Base-by-base conservation (phyloP, 2,797 vertebrate genomes). In the Aeoliscus strigatus region DNA sequence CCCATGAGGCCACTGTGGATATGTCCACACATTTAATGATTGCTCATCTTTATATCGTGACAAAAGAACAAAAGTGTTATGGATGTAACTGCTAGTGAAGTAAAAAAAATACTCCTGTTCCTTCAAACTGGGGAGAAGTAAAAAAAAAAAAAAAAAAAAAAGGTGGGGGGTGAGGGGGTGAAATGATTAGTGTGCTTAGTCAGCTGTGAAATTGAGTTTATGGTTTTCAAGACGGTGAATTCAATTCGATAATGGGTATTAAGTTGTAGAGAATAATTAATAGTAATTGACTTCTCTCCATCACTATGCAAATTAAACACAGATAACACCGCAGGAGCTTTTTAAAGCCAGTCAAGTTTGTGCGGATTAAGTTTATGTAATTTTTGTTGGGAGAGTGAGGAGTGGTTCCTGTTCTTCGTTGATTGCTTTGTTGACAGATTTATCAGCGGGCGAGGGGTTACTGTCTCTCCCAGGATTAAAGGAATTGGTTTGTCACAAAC, bases 131-230 rank as follows among this genome's bases (percentile, higher is more conserved):
- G 32, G 37, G 54, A 55, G 31, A 64, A 62, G 46, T 45, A 28
- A 39, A 37, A 43, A 32, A 48, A 47, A 35, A 30, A 42, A 25
- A 31, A 25, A 13, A 23, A 10, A 26, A 30, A 16, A 9, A 1
- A 8, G 9, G 21, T 5, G 21, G 14, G 24, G 31, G 8, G 24
- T 1, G 34, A 47, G 48, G 49, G 34, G 54, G 59, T 48, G 66
- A 68, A 80, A 82, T 80, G 78, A 86, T 87, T 86, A 84, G 83
- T 75, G 79, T n/a, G 81, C 71, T 75, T 77, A 85, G 82, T 85
- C 85, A 79, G 73, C 83, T 81, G 82, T 88, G 86, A 87, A 87
- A 88, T 87, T 87, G 82, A 83, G 75, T 86, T 86, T 82, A 88
- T 87, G 81, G 83, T 85, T 84, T 86, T 83, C 77, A 80, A 85